Evolutionary conservation across 2,797 vertebrate genomes (phyloP).

Genomic region (Argentina silus): DNA sequence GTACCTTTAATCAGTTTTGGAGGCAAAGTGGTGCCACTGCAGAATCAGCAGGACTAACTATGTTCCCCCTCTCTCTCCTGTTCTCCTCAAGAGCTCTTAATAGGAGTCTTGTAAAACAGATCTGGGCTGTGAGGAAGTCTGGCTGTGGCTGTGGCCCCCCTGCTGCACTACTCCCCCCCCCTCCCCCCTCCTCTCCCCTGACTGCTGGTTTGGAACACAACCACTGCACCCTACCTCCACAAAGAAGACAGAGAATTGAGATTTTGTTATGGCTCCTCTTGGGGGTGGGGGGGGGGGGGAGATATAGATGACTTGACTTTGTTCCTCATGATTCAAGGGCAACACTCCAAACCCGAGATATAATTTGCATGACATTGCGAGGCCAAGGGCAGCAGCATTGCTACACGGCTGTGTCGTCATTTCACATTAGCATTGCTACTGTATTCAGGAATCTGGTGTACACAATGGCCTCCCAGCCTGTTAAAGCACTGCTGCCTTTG

Average conservation of each 20-base stretch:
- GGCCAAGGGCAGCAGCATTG: not conserved
- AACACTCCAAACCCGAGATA: too few species aligned
- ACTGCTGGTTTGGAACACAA: too few species aligned
- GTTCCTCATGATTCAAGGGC: too few species aligned
- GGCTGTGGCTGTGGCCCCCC: constrained; percentile 22
- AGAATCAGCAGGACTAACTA: constrained; percentile 3
- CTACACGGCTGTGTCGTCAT: not conserved
- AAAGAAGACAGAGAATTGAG: too few species aligned
- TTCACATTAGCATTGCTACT: constrained; percentile 1
- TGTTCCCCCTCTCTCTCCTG: constrained; percentile 17
- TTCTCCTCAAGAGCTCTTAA: constrained; percentile 73
- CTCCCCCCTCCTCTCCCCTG: too few species aligned
- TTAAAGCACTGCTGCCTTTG: constrained; percentile 43
- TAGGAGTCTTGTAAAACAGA: constrained; percentile 48
- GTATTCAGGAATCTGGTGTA: constrained; percentile 12
- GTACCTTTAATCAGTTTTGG: too few species aligned
- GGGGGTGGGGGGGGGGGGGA: too few species aligned
- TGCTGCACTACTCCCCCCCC: not conserved
- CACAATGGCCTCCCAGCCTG: constrained; percentile 38
- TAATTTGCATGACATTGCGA: not conserved
- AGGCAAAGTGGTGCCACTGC: too few species aligned
- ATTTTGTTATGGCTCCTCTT: too few species aligned
- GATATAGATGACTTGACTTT: too few species aligned
- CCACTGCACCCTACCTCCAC: too few species aligned
- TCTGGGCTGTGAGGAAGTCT: too few species aligned